phyloP scores from a whole-genome alignment of 2,888 invertebrate genomes.

The Dolichomitus sp. region DNA sequence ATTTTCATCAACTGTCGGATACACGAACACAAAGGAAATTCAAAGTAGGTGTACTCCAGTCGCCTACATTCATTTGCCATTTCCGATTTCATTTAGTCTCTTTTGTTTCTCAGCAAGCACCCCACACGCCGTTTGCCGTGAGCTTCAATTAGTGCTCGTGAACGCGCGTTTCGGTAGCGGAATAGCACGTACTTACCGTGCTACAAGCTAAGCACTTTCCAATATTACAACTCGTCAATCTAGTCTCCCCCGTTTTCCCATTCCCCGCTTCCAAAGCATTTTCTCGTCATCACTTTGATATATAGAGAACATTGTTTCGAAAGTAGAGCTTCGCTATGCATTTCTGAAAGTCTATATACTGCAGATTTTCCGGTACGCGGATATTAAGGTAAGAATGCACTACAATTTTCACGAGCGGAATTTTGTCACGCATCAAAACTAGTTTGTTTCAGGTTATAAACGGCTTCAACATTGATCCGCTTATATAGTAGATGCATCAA shows the following conservation, averaged over 20 bases:
- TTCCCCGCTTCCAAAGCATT: background rate
- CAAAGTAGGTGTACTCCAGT: conserved; percentile 2
- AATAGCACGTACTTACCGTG: conserved; percentile 53
- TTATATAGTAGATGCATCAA: background rate
- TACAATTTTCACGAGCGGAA: background rate
- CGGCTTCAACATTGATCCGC: background rate
- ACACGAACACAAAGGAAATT: background rate
- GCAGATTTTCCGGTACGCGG: background rate
- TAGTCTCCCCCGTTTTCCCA: conserved; percentile 15
- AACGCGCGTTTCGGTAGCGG: conserved; percentile 50
- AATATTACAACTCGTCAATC: conserved; percentile 53
- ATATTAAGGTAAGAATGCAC: background rate
- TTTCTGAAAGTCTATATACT: background rate
- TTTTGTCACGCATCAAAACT: background rate
- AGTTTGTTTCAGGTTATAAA: background rate
- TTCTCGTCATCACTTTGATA: conserved; percentile 25
- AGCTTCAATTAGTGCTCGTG: conserved; percentile 57
- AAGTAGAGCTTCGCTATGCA: background rate
- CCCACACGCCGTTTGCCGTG: conserved; percentile 2
- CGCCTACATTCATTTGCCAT: conserved; percentile 23
- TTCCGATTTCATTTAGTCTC: conserved; percentile 41
- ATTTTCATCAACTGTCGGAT: conserved; percentile 21
- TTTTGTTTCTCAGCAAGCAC: conserved; percentile 30
- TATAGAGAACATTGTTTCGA: conserved; percentile 5
- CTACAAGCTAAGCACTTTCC: conserved; percentile 60